phyloP scores from a whole-genome alignment of 2,113 vertebrate species.

The Chloropsis hardwickii region DNA sequence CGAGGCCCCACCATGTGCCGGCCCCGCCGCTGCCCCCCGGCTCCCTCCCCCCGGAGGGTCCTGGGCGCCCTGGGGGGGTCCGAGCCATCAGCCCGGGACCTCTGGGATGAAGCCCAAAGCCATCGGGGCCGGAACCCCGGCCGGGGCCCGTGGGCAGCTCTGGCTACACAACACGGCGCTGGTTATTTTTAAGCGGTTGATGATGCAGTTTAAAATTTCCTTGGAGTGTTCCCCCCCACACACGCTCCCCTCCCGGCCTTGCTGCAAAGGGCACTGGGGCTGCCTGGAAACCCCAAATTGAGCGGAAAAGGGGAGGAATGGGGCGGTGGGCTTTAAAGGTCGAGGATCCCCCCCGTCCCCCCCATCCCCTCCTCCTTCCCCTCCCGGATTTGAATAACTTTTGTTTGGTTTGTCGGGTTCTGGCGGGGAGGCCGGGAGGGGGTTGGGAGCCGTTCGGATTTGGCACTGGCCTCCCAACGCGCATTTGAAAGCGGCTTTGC shows the following conservation, averaged over 20 bases:
- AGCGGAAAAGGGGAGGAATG: background rate
- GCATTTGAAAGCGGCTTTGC: constrained; percentile 23
- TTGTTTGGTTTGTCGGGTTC: constrained; percentile 37
- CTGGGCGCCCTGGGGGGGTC: background rate
- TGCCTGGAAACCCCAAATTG: background rate
- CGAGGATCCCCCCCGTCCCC: background rate
- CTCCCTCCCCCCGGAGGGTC: too few species aligned
- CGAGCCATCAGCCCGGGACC: background rate
- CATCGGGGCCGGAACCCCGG: background rate
- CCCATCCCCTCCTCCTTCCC: background rate
- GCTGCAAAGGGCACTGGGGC: background rate
- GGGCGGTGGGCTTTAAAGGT: background rate
- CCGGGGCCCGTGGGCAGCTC: background rate
- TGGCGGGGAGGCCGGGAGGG: constrained; percentile 44
- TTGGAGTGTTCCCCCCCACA: background rate
- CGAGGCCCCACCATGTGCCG: background rate
- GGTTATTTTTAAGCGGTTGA: constrained; percentile 22
- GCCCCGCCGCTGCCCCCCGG: background rate
- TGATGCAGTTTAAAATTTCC: constrained; percentile 35
- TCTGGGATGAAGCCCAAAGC: background rate
- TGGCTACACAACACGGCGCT: background rate
- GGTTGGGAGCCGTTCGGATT: constrained; percentile 20
- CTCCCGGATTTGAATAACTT: constrained; percentile 19
- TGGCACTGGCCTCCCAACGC: constrained; percentile 27
- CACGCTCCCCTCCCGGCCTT: background rate